A percentile compares a stretch with the other conserved stretches of the same genome.
Conservation (phyloP, 2,797 vertebrate genomes). For the Heteromormyrus szaboi region DNA sequence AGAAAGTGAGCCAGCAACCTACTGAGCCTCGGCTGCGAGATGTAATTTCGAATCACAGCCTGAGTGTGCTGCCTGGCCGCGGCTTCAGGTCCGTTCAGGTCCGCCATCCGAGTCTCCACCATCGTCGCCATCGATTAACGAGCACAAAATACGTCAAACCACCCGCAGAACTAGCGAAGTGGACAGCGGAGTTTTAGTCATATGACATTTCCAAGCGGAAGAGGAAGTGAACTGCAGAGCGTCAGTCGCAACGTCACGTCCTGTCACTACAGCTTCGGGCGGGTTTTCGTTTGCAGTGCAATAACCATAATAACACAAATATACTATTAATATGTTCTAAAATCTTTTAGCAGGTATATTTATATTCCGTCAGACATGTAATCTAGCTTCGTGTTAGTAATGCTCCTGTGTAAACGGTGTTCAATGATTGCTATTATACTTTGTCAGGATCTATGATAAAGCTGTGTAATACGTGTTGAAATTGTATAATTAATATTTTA, state of each 20-base stretch:
- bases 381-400: background rate
- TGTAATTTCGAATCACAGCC: constrained; percentile 71
- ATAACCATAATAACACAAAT: background rate
- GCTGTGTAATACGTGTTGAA: background rate
- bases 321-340: background rate
- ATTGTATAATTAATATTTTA: background rate
- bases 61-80: constrained; percentile 65
- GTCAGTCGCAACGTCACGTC: background rate
- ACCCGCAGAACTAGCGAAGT: background rate
- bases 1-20: constrained; percentile 34
- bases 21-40: constrained; percentile 74
- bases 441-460: background rate
- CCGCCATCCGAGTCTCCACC: constrained; percentile 58
- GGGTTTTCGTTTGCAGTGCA: background rate
- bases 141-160: background rate
- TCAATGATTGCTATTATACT: background rate
- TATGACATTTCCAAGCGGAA: constrained; percentile 40
- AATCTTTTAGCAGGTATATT: background rate
- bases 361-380: background rate
- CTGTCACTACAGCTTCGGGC: background rate
- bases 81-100: constrained; percentile 58
- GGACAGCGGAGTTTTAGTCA: constrained; percentile 36
- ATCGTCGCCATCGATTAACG: constrained; percentile 56
- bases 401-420: background rate
- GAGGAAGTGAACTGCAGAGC: constrained; percentile 15